phyloP scores from a whole-genome alignment of 2,888 invertebrate species.

The Napeogenes inachia region DNA sequence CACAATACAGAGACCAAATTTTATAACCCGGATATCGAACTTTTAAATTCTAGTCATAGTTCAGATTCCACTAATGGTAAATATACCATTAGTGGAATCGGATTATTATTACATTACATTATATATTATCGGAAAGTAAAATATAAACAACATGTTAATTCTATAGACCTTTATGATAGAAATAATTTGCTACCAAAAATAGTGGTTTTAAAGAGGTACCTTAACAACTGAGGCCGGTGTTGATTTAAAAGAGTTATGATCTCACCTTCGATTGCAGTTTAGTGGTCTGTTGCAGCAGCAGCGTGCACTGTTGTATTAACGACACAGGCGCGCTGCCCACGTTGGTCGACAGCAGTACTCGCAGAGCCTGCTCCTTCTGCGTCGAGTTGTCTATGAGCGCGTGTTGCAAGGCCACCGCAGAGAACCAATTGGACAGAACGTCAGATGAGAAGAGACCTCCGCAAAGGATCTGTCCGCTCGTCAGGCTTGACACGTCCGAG shows the following conservation, averaged over 20 bases:
- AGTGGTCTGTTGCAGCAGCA: conserved; percentile 88
- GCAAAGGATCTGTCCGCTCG: conserved; percentile 93
- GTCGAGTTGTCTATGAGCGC: conserved; percentile 89
- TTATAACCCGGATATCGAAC: too few relatives aligned
- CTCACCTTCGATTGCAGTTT: conserved; percentile 85
- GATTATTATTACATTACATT: too few relatives aligned
- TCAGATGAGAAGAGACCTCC: conserved; percentile 94
- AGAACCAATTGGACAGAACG: conserved; percentile 96
- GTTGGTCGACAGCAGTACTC: conserved; percentile 93
- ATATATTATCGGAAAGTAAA: too few relatives aligned
- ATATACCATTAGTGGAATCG: too few relatives aligned
- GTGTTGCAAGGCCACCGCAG: conserved; percentile 93
- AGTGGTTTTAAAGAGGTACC: too few relatives aligned
- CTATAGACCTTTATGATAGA: too few relatives aligned
- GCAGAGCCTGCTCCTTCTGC: conserved; percentile 92
- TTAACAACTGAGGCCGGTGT: too few relatives aligned
- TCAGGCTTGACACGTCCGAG: conserved; percentile 83
- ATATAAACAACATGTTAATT: too few relatives aligned
- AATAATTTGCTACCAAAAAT: too few relatives aligned
- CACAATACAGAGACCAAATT: too few relatives aligned
- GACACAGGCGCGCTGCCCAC: conserved; percentile 91
- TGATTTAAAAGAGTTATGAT: neutral
- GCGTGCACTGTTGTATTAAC: conserved; percentile 91
- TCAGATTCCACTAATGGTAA: too few relatives aligned
- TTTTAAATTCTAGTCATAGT: too few relatives aligned